Evolutionary conservation across 2,888 invertebrate species (phyloP).

Genomic region (Andrena bucephala): DNA sequence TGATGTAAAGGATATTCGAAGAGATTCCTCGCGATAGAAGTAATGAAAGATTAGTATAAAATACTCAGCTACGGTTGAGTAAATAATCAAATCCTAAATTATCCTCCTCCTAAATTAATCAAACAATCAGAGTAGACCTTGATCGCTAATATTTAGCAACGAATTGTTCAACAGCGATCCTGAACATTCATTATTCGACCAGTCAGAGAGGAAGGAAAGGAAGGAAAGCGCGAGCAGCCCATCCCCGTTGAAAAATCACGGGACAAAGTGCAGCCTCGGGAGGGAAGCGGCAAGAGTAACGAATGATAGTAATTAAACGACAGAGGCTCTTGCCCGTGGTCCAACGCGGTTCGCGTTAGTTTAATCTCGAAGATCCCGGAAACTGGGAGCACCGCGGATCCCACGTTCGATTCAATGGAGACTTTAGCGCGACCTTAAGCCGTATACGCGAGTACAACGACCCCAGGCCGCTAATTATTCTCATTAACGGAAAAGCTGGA

Average conservation of each 20-base stretch:
- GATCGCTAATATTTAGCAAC: too few relatives aligned
- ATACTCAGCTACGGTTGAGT: too few relatives aligned
- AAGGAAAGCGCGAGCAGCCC: neutral
- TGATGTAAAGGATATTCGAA: too few relatives aligned
- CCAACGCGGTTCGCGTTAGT: slow-evolving; percentile 9
- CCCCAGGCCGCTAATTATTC: slow-evolving; percentile 73
- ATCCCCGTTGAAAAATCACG: neutral
- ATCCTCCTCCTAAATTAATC: too few relatives aligned
- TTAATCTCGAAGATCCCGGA: slow-evolving; percentile 53
- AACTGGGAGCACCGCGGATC: slow-evolving; percentile 51
- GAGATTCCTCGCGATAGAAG: too few relatives aligned
- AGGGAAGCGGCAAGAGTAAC: neutral
- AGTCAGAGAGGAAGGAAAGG: neutral
- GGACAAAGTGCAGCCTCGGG: neutral
- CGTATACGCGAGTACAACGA: slow-evolving; percentile 55
- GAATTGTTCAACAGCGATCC: neutral
- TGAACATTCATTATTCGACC: neutral
- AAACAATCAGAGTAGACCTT: too few relatives aligned
- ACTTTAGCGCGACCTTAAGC: slow-evolving; percentile 60
- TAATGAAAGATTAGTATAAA: too few relatives aligned
- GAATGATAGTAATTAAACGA: slow-evolving; percentile 41
- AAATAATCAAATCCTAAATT: too few relatives aligned
- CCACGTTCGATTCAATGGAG: slow-evolving; percentile 69
- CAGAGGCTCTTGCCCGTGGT: neutral
- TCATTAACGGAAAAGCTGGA: slow-evolving; percentile 76